Conservation (phyloP, 1,140 invertebrate species). For the Drosophila ohnishii region DNA sequence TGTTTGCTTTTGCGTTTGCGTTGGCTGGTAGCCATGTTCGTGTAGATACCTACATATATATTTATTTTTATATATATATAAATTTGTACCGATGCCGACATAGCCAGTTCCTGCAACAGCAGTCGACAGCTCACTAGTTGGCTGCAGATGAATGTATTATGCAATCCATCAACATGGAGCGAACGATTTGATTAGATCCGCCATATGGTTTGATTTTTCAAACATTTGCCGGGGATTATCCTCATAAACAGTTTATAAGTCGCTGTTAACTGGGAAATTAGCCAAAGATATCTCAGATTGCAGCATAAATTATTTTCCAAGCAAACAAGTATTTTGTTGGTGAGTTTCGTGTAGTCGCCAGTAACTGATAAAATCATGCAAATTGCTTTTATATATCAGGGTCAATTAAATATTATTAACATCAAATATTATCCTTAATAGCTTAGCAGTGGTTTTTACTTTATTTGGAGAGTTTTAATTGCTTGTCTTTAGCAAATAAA, state of each 20-base stretch:
- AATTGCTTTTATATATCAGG: slow-evolving; percentile 6
- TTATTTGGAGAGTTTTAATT: background rate
- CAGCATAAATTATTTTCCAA: slow-evolving; percentile 3
- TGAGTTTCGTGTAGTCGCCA: background rate
- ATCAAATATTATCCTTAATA: slow-evolving; percentile 2
- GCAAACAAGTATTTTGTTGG: background rate
- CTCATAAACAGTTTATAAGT: slow-evolving; percentile 19
- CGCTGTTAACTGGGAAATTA: slow-evolving; percentile 23
- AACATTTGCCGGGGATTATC: slow-evolving; percentile 32
- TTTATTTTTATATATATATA: slow-evolving; percentile 8
- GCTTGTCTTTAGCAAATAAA: background rate
- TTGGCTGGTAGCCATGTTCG: slow-evolving; percentile 51
- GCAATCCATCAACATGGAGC: slow-evolving; percentile 38
- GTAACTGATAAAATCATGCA: background rate
- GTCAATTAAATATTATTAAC: slow-evolving; percentile 9
- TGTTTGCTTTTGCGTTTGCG: slow-evolving; percentile 38
- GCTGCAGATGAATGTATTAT: slow-evolving; percentile 46
- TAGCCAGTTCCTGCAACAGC: slow-evolving; percentile 39
- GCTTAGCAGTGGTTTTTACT: background rate
- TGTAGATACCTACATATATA: slow-evolving; percentile 3
- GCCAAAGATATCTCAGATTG: slow-evolving; percentile 11
- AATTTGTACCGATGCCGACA: slow-evolving; percentile 7
- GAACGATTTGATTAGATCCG: slow-evolving; percentile 42
- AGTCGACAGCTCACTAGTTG: slow-evolving; percentile 27
- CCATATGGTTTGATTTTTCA: slow-evolving; percentile 37